Evolutionary conservation across 2,113 vertebrate species (phyloP).

Genomic region (Channa argus): DNA sequence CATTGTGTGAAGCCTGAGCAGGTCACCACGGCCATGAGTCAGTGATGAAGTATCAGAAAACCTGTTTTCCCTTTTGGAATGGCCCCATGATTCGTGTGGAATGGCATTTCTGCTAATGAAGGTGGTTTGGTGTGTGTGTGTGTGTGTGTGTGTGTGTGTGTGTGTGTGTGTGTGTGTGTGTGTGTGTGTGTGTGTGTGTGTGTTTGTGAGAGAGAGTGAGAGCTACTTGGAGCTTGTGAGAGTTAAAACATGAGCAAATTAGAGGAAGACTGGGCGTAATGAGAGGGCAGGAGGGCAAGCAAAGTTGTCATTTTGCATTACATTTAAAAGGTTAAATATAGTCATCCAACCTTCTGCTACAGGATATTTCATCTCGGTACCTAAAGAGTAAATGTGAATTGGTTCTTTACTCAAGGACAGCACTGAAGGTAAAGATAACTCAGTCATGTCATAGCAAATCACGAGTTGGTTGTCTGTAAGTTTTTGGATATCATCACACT

Average conservation of each 20-base stretch:
- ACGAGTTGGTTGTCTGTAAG: neutral
- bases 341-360: conserved; percentile 9
- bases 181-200: neutral
- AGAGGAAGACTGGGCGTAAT: conserved; percentile 55
- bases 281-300: conserved; percentile 37
- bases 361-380: conserved; percentile 24
- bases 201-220: neutral
- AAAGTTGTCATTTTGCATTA: conserved; percentile 44
- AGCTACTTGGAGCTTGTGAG: conserved; percentile 31
- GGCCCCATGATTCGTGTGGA: conserved; percentile 12
- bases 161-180: conserved; percentile 5
- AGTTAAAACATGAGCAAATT: conserved; percentile 51
- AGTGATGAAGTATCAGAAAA: conserved; percentile 12
- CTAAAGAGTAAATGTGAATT: conserved; percentile 18
- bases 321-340: conserved; percentile 36
- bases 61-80: conserved; percentile 21
- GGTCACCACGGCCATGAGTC: conserved; percentile 26
- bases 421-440: neutral
- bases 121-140: neutral
- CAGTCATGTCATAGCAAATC: neutral
- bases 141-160: conserved; percentile 18
- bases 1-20: conserved; percentile 15
- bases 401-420: neutral
- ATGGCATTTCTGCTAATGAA: conserved; percentile 20
- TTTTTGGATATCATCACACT: no score